Evolutionary conservation across 30 jellyfish, hydroid and myxozoan genomes (phyloP), one percentile per base, ranked within the genome.

Genomic region (Cassiopea xamachana): DNA sequence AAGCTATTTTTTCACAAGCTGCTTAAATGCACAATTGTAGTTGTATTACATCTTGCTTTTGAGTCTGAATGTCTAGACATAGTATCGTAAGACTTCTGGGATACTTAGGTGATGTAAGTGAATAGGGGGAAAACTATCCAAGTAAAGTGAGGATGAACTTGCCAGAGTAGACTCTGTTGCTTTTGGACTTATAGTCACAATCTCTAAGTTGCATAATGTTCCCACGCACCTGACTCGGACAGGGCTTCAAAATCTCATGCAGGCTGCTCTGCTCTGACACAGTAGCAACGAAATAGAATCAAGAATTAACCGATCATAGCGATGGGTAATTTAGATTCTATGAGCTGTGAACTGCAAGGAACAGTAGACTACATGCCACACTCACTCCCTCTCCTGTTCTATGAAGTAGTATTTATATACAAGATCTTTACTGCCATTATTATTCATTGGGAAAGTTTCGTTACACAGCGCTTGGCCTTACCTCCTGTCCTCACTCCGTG

Each of bases 171-270:
- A 55, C 12, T 55, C 10, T 55, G 7, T 6, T 55, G 7, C 10
- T 55, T 55, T 3, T 55, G 7, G 64, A 55, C 64, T 55, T 55
- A 10, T 55, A 10, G 64, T 10, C 12, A 27, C 39, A 27, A 27
- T 27, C 39, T 27, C 39, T 27, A 27, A 27, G 39, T 27, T 27
- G 39, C 39, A 27, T 27, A 27, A 27, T 78, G 48, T 61, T 15
- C 27, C 18, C 61, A 51, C 47, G 27, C 50, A 80, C 50, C 89
- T 80, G 89, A 80, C 89, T 80, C 51, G 89, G 89, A 27, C 89
- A 80, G 89, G 74, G 39, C 89, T 80, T 80, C 58, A 78, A 80
- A 80, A 48, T 80, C 89, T 80, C 89, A 80, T 80, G 78, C 58
- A 12, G 89, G 86, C 86, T 77, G 86, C 86, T 77, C 86, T 27